Base-by-base conservation (phyloP, 2,888 invertebrate species). In the Drosophila fulvimacula region DNA sequence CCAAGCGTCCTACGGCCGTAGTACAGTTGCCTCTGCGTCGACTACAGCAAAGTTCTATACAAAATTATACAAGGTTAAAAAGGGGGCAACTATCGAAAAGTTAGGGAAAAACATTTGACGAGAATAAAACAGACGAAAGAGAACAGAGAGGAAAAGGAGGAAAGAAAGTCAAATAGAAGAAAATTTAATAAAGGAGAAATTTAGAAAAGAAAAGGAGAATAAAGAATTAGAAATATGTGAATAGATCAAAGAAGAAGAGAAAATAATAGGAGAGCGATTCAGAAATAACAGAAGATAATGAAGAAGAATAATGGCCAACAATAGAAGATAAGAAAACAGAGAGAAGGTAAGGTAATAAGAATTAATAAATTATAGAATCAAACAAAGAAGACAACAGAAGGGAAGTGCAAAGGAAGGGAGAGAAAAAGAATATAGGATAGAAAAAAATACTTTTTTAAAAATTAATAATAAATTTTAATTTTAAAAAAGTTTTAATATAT, bases 1-100 rank as follows among this genome's bases (percentile, higher is more conserved):
- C n/a, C 17, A 21, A 63, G 32, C 34, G 62, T 77, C 41, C 77
- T 65, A 34, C 42, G 48, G 19, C 15, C 21, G 24, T 0, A n/a
- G 21, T 51, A 46, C 30, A 52, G 55, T 55, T 24, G 15, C 9
- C n/a, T 49, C 41, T 39, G 53, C 19, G 30, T 9, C 19, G 5
- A 30, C 19, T 55, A 19, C 11, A 55, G 17, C 11, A 17, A 32
- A 51, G 36, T 36, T 36, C 51, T 34, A n/a, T 30, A n/a, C 19
- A 21, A 56, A 34, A 34, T 19, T 13, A 34, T 15, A 15, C 51
- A 51, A 51, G 21, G 36, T 36, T 34, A 24, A 21, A n/a, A n/a
- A 7, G 21, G 5, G 21, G n/a, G 17, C 9, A n/a, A 9, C 24
- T 57, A 34, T 36, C 21, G 9, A 44, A 44, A 44, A 44, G 53